Conservation (phyloP, 2,797 vertebrate genomes). For the Microtus agrestis region DNA sequence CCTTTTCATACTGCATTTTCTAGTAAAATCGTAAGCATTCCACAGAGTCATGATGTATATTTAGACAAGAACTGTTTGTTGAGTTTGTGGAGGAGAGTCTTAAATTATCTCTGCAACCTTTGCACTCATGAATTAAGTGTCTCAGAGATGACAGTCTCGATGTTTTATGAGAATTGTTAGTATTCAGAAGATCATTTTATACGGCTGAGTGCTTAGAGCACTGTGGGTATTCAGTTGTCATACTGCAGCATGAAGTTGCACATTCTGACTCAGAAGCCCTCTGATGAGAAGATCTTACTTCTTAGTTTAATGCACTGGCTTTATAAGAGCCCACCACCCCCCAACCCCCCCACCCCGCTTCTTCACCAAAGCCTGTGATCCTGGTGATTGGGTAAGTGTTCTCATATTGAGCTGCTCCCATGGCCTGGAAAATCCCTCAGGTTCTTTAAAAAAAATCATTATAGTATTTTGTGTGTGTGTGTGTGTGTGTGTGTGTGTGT, state of each 20-base stretch:
- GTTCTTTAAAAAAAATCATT: not conserved
- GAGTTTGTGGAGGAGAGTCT: constrained; percentile 12
- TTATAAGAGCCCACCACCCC: constrained; percentile 51
- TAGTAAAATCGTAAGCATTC: not conserved
- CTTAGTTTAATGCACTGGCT: constrained; percentile 79
- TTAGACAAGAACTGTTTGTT: not conserved
- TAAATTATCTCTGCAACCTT: constrained; percentile 67
- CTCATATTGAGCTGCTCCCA: not conserved
- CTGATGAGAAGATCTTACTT: constrained; percentile 78
- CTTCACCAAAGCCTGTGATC: not conserved
- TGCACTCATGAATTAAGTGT: constrained; percentile 71
- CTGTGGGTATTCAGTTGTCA: constrained; percentile 83
- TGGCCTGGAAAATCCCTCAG: not conserved
- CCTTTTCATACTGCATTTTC: not conserved
- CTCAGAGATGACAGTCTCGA: constrained; percentile 69
- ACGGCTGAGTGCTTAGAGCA: constrained; percentile 76
- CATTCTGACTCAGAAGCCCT: constrained; percentile 77
- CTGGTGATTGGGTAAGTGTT: not conserved
- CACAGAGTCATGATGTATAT: not conserved
- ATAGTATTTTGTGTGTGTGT: not conserved
- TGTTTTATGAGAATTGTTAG: constrained; percentile 76
- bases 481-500: not conserved
- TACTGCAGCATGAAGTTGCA: constrained; percentile 77
- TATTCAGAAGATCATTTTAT: constrained; percentile 80
- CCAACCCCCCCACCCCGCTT: not conserved